Evolutionary conservation across 1,140 invertebrate species (phyloP).

Genomic region (Zelostemma sp.): DNA sequence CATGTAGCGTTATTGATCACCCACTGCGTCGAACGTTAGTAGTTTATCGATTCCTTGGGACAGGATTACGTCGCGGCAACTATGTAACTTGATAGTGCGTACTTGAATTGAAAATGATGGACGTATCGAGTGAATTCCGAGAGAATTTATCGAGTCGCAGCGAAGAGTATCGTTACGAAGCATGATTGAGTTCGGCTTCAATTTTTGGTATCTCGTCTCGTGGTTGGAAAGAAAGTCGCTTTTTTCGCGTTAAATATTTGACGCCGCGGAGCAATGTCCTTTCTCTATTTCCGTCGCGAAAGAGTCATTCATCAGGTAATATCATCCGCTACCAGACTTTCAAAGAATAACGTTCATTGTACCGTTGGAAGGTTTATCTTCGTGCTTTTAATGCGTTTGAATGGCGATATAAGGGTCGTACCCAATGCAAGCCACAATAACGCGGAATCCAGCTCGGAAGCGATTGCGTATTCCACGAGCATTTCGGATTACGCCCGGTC

Average conservation of each 20-base stretch:
- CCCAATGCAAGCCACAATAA: constrained; percentile 34
- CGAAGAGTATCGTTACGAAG: too few relatives aligned
- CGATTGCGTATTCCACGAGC: constrained; percentile 54
- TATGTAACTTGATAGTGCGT: constrained; percentile 33
- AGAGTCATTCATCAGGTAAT: constrained; percentile 46
- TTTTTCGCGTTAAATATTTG: neutral
- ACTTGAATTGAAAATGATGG: constrained; percentile 24
- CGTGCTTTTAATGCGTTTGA: constrained; percentile 45
- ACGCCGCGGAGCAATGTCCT: constrained; percentile 5
- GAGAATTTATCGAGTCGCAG: neutral
- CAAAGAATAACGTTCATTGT: constrained; percentile 45
- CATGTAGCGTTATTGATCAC: constrained; percentile 50
- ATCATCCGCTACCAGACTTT: constrained; percentile 35
- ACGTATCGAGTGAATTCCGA: constrained; percentile 3
- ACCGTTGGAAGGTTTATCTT: constrained; percentile 42
- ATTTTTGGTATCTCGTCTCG: too few relatives aligned
- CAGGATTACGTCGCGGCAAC: constrained; percentile 41
- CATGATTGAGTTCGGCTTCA: too few relatives aligned
- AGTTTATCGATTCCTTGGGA: constrained; percentile 43
- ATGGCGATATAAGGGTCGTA: constrained; percentile 42
- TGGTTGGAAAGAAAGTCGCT: too few relatives aligned
- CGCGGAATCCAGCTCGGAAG: constrained; percentile 38
- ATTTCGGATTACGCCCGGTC: constrained; percentile 51
- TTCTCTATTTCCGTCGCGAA: neutral
- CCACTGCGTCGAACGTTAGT: constrained; percentile 47